Base-by-base conservation (phyloP, 2,113 vertebrate genomes). In the Charina bottae region DNA sequence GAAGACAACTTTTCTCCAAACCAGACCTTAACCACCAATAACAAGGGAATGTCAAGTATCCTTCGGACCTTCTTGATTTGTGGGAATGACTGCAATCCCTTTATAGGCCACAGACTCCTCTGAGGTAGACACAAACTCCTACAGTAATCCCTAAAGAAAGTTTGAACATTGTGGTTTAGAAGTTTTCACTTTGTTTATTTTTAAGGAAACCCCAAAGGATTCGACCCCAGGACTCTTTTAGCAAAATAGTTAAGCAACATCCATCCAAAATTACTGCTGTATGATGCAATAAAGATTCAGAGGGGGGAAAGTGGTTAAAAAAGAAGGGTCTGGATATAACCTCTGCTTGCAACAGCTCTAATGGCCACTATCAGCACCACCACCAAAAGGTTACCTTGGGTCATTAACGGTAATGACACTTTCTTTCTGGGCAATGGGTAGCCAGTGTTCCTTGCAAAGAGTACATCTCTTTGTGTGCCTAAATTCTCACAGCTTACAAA, bases 401-500 rank as follows among this genome's bases (percentile, higher is more conserved):
- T 98, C 97, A 97, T 97, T 98, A 97, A 97, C 97, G 98, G 97
- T 97, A 98, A 97, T 98, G 97, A 97, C 97, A 97, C 97, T 97
- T 97, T 96, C 97, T 94, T 96, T 97, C 86, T 68, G 94, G 96
- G 95, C 95, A 97, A 96, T 97, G 97, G 93, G 97, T 96, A 97
- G 96, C 94, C 97, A 97, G 95, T 98, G 97, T 98, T 98, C 97
- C 96, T 96, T 97, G 95, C 96, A 96, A 97, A 97, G 96, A 98
- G 96, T 97, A 97, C 94, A 97, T 96, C 97, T 96, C 97, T 98
- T 97, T 98, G 97, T 98, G 97, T 86, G 0, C 97, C 97, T 96
- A 97, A 97, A 97, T 98, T 98, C 97, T 98, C 97, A 98, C 97
- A 98, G 97, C 97, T 97, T 96, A 97, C 96, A 97, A 98, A 98